phyloP scores from a whole-genome alignment of 2,797 vertebrate genomes.

The Natrix natrix region DNA sequence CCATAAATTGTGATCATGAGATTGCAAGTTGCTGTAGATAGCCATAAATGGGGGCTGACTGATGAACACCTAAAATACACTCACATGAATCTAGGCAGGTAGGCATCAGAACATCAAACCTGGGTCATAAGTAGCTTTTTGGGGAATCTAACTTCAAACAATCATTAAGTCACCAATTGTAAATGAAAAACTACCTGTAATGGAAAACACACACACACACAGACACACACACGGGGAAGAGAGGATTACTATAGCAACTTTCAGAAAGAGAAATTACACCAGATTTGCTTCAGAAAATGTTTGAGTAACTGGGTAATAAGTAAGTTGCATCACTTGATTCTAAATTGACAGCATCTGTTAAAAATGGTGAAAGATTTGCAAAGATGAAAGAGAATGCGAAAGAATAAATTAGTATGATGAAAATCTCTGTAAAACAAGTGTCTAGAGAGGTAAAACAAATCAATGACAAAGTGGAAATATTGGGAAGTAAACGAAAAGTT shows the following conservation, averaged over 20 bases:
- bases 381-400: neutral
- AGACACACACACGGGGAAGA: neutral
- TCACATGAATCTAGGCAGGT: neutral
- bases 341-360: neutral
- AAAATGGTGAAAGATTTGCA: neutral
- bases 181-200: neutral
- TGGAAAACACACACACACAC: neutral
- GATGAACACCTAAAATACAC: neutral
- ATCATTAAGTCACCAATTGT: neutral
- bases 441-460: too few species aligned
- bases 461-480: too few species aligned
- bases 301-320: neutral
- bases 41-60: too few species aligned
- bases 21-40: neutral
- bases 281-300: neutral
- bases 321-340: neutral
- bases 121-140: neutral
- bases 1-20: neutral
- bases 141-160: neutral
- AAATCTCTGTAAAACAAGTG: too few species aligned
- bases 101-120: neutral
- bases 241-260: neutral
- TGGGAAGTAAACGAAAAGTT: too few species aligned
- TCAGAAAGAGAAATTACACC: neutral
- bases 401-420: neutral